A percentile compares a stretch with the other conserved stretches of the same genome.
phyloP scores from a whole-genome alignment of 2,888 invertebrate genomes.

The Hirtodrosophila histrioides region DNA sequence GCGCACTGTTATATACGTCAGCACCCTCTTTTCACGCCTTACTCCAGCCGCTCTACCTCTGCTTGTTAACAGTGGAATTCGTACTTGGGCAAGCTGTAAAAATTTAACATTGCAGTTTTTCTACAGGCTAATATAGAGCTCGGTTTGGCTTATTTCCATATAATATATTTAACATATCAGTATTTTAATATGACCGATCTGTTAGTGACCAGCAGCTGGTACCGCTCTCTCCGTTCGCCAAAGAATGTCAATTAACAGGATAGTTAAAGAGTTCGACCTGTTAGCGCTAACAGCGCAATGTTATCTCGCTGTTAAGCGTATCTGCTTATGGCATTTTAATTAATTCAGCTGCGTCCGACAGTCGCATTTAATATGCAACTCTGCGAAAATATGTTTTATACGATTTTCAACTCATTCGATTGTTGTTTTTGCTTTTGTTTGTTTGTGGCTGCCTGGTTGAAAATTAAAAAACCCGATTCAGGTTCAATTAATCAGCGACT shows the following conservation, averaged over 20 bases:
- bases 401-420: constrained; percentile 34
- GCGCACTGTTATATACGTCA: constrained; percentile 3
- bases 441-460: constrained; percentile 20
- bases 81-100: no score
- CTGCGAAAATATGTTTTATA: constrained; percentile 45
- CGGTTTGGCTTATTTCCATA: no score
- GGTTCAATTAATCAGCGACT: constrained; percentile 72
- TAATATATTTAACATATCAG: no score
- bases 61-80: no score
- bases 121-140: no score
- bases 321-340: constrained; percentile 55
- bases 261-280: constrained; percentile 26
- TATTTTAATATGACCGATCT: no score
- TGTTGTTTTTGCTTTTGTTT: constrained; percentile 21
- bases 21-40: no score
- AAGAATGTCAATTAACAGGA: background rate
- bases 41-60: no score
- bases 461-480: constrained; percentile 71
- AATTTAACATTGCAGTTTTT: no score
- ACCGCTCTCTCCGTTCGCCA: no score
- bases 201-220: no score
- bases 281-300: constrained; percentile 8
- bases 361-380: constrained; percentile 63
- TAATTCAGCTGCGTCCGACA: constrained; percentile 45
- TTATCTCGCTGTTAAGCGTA: constrained; percentile 22